Evolutionary conservation across 2,797 vertebrate species (phyloP).

Genomic region (Margarornis squamiger): DNA sequence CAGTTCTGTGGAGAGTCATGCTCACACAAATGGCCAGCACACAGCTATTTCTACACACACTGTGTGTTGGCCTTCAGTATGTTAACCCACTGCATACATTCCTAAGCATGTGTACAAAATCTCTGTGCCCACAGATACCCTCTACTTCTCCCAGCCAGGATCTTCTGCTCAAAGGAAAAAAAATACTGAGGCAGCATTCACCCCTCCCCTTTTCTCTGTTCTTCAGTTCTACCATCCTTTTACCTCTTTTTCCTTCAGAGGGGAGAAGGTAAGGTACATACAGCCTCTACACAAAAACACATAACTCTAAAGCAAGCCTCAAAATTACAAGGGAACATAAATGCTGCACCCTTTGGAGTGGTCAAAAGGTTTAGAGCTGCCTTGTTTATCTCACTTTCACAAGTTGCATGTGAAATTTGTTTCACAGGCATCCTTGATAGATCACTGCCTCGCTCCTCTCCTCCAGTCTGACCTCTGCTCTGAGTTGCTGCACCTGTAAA

Average conservation of each 20-base stretch:
- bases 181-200: background rate
- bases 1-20: background rate
- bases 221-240: background rate
- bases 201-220: background rate
- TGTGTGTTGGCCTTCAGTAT: background rate
- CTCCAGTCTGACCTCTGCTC: background rate
- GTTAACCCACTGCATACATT: background rate
- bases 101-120: fast-evolving
- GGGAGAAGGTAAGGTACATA: background rate
- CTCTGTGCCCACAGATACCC: background rate
- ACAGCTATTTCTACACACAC: background rate
- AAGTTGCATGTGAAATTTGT: background rate
- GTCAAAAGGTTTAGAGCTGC: background rate
- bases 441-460: background rate
- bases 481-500: background rate
- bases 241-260: background rate
- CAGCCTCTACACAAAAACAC: background rate
- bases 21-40: background rate
- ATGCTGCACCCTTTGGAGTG: background rate
- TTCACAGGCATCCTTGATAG: background rate
- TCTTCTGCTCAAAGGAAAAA: background rate
- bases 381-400: background rate
- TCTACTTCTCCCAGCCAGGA: background rate
- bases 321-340: background rate
- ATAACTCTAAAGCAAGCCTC: background rate